Percentiles rank a stretch among this genome's conserved stretches.
These are phyloP conservation scores for Piezodorus guildinii DNA, from an alignment of 1,140 invertebrate species.

Conservation along the genomic window DNA sequence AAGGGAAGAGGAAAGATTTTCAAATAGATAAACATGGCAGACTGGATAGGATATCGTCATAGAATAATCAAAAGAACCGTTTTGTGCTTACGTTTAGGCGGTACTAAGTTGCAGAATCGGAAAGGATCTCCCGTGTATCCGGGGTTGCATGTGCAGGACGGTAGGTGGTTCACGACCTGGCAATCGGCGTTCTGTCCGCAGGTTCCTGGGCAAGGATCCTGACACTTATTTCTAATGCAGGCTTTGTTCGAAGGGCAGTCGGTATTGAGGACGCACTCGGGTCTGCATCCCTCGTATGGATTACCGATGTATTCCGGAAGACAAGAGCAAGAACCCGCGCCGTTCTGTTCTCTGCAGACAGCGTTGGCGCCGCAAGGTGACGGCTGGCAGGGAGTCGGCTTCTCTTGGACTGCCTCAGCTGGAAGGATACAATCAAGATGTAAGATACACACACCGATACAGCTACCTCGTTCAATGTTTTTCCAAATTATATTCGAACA, in stretches of 20 bases:
- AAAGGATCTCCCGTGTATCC: constrained; percentile 67
- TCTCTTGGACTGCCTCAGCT: constrained; percentile 27
- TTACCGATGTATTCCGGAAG: constrained; percentile 57
- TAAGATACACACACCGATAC: too few relatives aligned
- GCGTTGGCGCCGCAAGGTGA: constrained; percentile 66
- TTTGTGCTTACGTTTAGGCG: constrained; percentile 30
- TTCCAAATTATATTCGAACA: too few relatives aligned
- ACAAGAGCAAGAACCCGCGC: constrained; percentile 55
- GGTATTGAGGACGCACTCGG: constrained; percentile 57
- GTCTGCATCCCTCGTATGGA: constrained; percentile 59
- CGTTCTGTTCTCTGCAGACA: constrained; percentile 51
- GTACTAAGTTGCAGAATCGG: constrained; percentile 43
- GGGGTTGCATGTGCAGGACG: constrained; percentile 52
- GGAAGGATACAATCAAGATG: not conserved
- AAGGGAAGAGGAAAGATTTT: constrained; percentile 28
- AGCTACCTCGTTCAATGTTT: too few relatives aligned
- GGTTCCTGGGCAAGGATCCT: constrained; percentile 59
- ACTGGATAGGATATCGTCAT: too few relatives aligned
- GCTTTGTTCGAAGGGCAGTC: constrained; percentile 59
- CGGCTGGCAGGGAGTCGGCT: constrained; percentile 52
- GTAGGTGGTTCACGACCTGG: constrained; percentile 60
- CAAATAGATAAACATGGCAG: too few relatives aligned
- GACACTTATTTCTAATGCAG: constrained; percentile 61
- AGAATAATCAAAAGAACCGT: too few relatives aligned
- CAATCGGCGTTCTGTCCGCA: constrained; percentile 65